These are phyloP conservation scores for Darevskia nairensis DNA, from an alignment of 2,797 vertebrate species.

Conservation along the genomic window DNA sequence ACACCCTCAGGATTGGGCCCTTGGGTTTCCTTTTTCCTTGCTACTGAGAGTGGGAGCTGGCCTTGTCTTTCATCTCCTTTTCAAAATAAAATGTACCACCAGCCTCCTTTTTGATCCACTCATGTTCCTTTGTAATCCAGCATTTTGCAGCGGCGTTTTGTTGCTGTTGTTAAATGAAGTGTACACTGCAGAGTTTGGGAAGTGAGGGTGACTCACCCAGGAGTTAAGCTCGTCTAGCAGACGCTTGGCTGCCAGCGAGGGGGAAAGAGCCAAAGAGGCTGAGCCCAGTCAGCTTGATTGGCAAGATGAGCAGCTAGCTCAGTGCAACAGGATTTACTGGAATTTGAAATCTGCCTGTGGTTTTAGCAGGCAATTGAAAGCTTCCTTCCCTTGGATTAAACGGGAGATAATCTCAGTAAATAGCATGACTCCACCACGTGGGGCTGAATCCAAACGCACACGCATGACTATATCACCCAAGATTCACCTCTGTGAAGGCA, in stretches of 20 bases:
- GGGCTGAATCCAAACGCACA: slow-evolving; percentile 15
- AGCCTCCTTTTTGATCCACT: slow-evolving; percentile 6
- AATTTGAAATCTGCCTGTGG: slow-evolving; percentile 44
- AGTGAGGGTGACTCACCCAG: slow-evolving; percentile 32
- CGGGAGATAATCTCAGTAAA: slow-evolving; percentile 23
- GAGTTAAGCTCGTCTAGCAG: slow-evolving; percentile 38
- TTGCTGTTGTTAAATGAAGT: slow-evolving; percentile 24
- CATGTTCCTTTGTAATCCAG: slow-evolving; percentile 8
- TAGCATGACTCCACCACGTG: not conserved
- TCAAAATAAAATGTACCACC: not conserved
- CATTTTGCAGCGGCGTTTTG: not conserved
- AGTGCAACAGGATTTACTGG: slow-evolving; percentile 46
- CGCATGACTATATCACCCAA: not conserved
- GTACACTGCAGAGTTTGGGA: not conserved
- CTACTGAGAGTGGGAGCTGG: not conserved
- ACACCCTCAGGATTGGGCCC: not conserved
- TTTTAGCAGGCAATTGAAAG: slow-evolving; percentile 33
- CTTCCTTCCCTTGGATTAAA: slow-evolving; percentile 39
- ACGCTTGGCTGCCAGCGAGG: slow-evolving; percentile 6
- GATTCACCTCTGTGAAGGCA: not conserved
- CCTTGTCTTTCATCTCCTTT: not conserved
- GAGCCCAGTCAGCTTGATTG: slow-evolving; percentile 9
- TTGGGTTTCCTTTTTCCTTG: not conserved
- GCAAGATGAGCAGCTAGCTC: slow-evolving; percentile 40
- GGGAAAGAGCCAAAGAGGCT: slow-evolving; percentile 24